Evolutionary conservation across 2,888 invertebrate genomes (phyloP).

Genomic region (Meta bourneti): DNA sequence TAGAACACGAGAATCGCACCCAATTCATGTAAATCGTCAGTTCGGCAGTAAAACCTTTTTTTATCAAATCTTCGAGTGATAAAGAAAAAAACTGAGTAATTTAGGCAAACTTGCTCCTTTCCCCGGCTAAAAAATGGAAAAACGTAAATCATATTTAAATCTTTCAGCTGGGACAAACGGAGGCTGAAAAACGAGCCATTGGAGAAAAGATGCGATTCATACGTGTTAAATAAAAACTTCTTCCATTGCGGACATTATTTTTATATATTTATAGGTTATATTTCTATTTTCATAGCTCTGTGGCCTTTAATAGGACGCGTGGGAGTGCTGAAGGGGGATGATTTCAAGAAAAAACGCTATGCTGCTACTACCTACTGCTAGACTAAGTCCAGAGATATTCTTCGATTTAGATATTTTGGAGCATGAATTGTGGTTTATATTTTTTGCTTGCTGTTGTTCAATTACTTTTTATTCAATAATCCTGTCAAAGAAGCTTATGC

Average conservation of each 20-base stretch:
- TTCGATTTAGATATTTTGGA: background rate
- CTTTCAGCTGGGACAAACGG: constrained; percentile 53
- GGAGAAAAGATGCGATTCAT: constrained; percentile 68
- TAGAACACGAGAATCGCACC: background rate
- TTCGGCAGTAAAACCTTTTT: constrained; percentile 29
- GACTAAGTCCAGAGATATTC: constrained; percentile 23
- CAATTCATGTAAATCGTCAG: constrained; percentile 1
- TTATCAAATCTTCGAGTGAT: background rate
- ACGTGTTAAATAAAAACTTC: constrained; percentile 72
- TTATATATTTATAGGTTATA: constrained; percentile 59
- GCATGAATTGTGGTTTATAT: background rate
- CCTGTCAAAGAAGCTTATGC: constrained; percentile 15
- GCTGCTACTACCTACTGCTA: no score
- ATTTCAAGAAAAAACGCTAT: no score
- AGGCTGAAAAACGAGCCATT: no score
- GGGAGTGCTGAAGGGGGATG: constrained; percentile 63
- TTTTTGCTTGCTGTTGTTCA: background rate
- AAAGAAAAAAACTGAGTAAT: background rate
- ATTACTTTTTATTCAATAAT: constrained; percentile 9
- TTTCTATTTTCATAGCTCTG: constrained; percentile 58
- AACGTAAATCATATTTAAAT: constrained; percentile 69
- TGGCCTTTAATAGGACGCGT: constrained; percentile 44
- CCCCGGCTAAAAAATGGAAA: constrained; percentile 2
- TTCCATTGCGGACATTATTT: constrained; percentile 48
- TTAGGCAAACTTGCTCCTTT: background rate